A percentile compares a stretch with the other conserved stretches of the same genome.
Evolutionary conservation across 2,113 vertebrate species (phyloP).

Genomic region (Elgaria multicarinata): DNA sequence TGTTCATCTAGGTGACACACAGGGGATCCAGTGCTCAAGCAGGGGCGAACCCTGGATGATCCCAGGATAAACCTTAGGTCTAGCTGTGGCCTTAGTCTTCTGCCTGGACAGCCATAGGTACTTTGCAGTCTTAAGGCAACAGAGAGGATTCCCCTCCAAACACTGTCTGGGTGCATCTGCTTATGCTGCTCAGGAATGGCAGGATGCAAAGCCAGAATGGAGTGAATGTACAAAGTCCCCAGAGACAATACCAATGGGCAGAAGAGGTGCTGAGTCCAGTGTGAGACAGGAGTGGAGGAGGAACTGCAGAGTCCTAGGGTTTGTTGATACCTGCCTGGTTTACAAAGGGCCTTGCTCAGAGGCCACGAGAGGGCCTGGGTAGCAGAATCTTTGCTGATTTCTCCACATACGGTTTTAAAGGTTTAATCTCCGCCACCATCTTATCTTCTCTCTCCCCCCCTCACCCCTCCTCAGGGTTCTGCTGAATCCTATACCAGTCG

Average conservation of each 20-base stretch:
- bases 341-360: too few relatives aligned
- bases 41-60: too few relatives aligned
- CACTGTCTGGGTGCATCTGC: not conserved
- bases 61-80: too few relatives aligned
- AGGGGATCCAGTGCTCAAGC: too few relatives aligned
- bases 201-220: not conserved
- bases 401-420: not conserved
- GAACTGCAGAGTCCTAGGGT: not conserved
- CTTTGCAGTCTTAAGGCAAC: not conserved
- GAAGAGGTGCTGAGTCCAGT: not conserved
- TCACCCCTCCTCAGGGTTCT: conserved; percentile 83
- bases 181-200: not conserved
- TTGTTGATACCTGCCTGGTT: not conserved
- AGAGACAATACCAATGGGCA: not conserved
- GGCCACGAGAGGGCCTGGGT: not conserved
- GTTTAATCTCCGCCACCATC: not conserved
- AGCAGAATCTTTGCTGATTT: not conserved
- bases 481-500: conserved; percentile 98
- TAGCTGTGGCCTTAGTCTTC: too few relatives aligned
- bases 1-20: too few relatives aligned
- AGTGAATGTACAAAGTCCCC: not conserved
- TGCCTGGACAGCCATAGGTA: not conserved
- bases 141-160: not conserved
- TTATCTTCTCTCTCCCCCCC: not conserved
- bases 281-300: not conserved